Conservation (phyloP, 2,888 invertebrate genomes). For the Limnephilus marmoratus region DNA sequence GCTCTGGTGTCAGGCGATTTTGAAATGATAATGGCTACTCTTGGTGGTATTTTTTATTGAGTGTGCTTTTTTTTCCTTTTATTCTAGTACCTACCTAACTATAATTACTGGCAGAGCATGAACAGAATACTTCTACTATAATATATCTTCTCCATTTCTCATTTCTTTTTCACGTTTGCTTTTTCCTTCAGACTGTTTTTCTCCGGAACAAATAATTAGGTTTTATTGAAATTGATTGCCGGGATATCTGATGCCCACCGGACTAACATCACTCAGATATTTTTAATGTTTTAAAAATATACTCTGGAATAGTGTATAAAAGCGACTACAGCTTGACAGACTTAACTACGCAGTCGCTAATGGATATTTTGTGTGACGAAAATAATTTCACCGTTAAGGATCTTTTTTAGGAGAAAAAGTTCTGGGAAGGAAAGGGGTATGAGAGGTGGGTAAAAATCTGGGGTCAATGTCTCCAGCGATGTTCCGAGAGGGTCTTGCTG, state of each 20-base stretch:
- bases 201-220: conserved; percentile 8
- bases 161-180: not conserved
- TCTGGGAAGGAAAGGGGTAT: no score
- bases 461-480: no score
- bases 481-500: no score
- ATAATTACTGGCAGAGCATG: not conserved
- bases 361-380: no score
- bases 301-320: not conserved
- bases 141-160: not conserved
- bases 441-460: no score
- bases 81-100: not conserved
- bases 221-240: conserved; percentile 15
- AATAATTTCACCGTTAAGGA: no score
- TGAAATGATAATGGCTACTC: no score
- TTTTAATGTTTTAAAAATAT: not conserved
- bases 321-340: not conserved
- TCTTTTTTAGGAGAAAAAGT: no score
- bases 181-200: not conserved
- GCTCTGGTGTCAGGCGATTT: no score
- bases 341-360: not conserved
- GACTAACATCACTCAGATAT: not conserved
- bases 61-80: no score
- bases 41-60: no score
- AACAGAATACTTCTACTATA: not conserved
- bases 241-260: not conserved